Evolutionary conservation across 2,113 vertebrate species (phyloP).

Genomic region (Bucco capensis): DNA sequence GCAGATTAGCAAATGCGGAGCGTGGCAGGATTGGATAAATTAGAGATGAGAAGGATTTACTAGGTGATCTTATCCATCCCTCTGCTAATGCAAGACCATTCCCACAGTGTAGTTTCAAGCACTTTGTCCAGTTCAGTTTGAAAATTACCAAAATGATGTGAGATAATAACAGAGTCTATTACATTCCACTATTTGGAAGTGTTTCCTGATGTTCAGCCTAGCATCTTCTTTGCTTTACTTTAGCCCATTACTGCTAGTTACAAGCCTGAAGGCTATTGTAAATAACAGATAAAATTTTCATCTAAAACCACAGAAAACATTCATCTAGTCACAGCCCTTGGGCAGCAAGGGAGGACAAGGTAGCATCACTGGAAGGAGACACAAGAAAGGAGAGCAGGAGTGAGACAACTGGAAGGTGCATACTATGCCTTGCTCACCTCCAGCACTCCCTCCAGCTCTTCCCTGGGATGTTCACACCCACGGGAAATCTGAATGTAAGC

Average conservation of each 20-base stretch:
- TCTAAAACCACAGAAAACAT: background rate
- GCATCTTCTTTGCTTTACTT: background rate
- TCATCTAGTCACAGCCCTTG: background rate
- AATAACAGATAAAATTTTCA: conserved; percentile 7
- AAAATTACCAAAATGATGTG: background rate
- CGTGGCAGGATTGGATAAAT: background rate
- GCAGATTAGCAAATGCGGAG: background rate
- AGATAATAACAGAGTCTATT: background rate
- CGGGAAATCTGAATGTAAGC: accelerated
- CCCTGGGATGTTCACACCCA: background rate
- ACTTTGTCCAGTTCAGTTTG: background rate
- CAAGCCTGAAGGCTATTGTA: background rate
- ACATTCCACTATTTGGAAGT: background rate
- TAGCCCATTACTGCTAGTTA: background rate
- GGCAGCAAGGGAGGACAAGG: background rate
- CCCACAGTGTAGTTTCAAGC: background rate
- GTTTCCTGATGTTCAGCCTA: background rate
- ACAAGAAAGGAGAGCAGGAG: background rate
- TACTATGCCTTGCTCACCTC: background rate
- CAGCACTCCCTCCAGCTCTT: background rate
- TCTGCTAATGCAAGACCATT: background rate
- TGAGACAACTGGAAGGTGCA: background rate
- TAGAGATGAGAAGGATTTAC: background rate
- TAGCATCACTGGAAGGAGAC: background rate
- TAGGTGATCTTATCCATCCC: background rate